Conservation (phyloP, 2,797 vertebrate species). For the Thripadectes ignobilis region DNA sequence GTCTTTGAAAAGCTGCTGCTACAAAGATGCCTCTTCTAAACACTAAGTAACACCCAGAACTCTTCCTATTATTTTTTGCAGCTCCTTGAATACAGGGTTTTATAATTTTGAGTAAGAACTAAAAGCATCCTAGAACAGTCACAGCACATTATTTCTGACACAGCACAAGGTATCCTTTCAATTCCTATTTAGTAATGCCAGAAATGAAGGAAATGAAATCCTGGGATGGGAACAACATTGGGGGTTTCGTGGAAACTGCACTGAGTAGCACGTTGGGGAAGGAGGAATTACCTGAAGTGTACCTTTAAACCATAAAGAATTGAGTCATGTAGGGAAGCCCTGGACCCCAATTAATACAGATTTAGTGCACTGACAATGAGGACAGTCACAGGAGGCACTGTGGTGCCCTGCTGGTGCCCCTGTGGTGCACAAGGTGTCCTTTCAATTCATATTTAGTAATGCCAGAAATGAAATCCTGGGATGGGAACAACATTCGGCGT, state of each 20-base stretch:
- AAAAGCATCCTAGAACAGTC: background rate
- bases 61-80: background rate
- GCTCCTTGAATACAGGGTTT: background rate
- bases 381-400: background rate
- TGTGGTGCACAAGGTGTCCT: background rate
- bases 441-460: background rate
- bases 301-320: background rate
- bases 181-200: background rate
- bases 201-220: background rate
- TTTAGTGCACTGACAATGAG: background rate
- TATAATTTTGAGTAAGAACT: background rate
- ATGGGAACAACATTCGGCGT: background rate
- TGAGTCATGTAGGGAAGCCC: background rate
- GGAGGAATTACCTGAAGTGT: background rate
- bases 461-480: background rate
- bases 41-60: background rate
- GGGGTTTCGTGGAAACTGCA: background rate
- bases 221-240: background rate
- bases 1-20: background rate
- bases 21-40: background rate
- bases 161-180: background rate
- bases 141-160: background rate
- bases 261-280: rapidly evolving
- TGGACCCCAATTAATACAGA: background rate
- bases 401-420: too few relatives aligned